Conservation (phyloP, 1,140 invertebrate species). For the Zaprionus vittiger region DNA sequence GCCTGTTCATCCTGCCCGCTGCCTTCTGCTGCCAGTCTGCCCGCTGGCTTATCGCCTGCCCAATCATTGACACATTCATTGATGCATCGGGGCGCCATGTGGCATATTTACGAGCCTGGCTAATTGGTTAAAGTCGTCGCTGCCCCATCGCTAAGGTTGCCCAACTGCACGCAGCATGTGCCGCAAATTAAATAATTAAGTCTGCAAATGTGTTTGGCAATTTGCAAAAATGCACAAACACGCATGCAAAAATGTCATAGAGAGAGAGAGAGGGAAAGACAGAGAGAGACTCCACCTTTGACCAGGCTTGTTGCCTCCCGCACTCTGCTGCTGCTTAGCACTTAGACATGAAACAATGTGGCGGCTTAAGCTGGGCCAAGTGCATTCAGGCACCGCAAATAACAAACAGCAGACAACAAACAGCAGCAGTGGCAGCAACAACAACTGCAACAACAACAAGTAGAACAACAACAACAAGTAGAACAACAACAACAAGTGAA, state of each 20-base stretch:
- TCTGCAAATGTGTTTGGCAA: constrained; percentile 9
- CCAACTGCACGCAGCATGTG: not conserved
- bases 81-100: constrained; percentile 61
- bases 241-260: not conserved
- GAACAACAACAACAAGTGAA: constrained; percentile 16
- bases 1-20: not conserved
- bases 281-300: not conserved
- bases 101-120: constrained; percentile 66
- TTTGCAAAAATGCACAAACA: constrained; percentile 21
- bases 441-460: constrained; percentile 17
- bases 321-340: not conserved
- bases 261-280: too few species aligned
- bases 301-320: not conserved
- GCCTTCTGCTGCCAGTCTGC: not conserved
- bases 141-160: too few species aligned
- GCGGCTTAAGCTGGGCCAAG: constrained; percentile 25
- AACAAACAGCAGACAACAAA: constrained; percentile 29
- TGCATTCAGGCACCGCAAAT: constrained; percentile 32
- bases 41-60: constrained; percentile 27
- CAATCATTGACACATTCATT: constrained; percentile 82
- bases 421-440: constrained; percentile 15
- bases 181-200: not conserved
- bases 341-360: constrained; percentile 2
- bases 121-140: constrained; percentile 31
- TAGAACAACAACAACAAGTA: constrained; percentile 4